A percentile compares a stretch with the other conserved stretches of the same genome.
Evolutionary conservation across 2,888 invertebrate genomes (phyloP).

Genomic region (Cecidostiba fungosa): DNA sequence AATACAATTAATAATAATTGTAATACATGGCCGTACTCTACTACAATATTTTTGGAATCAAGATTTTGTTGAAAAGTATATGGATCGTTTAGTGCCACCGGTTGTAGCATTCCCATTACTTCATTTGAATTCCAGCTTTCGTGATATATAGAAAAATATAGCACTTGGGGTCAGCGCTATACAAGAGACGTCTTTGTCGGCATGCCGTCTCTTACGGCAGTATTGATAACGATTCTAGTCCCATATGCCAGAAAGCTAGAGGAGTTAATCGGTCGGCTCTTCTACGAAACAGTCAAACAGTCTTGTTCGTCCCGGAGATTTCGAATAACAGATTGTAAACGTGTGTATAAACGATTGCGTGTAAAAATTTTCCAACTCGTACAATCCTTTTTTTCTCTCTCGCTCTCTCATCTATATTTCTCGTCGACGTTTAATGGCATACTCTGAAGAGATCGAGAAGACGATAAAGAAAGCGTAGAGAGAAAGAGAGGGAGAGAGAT

Average conservation of each 20-base stretch:
- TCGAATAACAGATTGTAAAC: conserved; percentile 46
- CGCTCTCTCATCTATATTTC: conserved; percentile 39
- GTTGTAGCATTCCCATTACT: too few relatives aligned
- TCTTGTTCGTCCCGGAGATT: conserved; percentile 34
- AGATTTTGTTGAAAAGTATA: too few relatives aligned
- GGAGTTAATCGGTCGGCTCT: conserved; percentile 37
- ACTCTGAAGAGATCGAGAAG: conserved; percentile 35
- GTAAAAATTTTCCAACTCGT: conserved; percentile 47
- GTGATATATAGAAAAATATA: neutral
- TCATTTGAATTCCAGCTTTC: neutral
- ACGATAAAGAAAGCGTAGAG: conserved; percentile 37
- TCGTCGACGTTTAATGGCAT: conserved; percentile 54
- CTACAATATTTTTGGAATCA: too few relatives aligned
- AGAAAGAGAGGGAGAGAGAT: neutral
- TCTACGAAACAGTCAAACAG: conserved; percentile 51
- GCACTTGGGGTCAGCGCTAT: neutral
- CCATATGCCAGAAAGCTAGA: neutral
- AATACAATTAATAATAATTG: neutral
- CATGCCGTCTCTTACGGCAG: neutral
- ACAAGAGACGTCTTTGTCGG: neutral
- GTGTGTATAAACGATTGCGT: conserved; percentile 46
- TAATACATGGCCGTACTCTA: too few relatives aligned
- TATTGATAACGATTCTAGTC: conserved; percentile 25
- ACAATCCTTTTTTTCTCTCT: conserved; percentile 28
- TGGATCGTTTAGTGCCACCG: too few relatives aligned